phyloP scores from a whole-genome alignment of 2,888 invertebrate genomes.

The Lasioglossum zephyrum region DNA sequence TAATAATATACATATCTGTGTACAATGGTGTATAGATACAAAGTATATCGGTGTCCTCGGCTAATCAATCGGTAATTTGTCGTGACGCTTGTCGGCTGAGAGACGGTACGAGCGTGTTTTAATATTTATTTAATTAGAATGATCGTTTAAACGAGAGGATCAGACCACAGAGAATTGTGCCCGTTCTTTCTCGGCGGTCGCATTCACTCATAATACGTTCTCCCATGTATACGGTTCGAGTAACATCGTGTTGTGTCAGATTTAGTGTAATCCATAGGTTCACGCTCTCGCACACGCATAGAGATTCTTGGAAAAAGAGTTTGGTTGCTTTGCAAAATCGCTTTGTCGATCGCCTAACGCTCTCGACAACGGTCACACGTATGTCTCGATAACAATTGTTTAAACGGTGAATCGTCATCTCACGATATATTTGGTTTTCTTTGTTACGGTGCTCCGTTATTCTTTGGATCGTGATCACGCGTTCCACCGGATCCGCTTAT shows the following conservation, averaged over 20 bases:
- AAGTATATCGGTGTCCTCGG: constrained; percentile 55
- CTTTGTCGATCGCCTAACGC: constrained; percentile 57
- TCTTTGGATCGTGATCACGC: neutral
- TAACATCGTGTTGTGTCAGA: constrained; percentile 48
- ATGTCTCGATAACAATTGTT: constrained; percentile 58
- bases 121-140: constrained; percentile 43
- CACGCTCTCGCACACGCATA: constrained; percentile 62
- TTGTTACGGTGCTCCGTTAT: neutral
- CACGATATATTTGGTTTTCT: neutral
- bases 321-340: constrained; percentile 60
- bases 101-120: constrained; percentile 49
- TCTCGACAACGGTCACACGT: constrained; percentile 55
- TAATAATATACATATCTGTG: constrained; percentile 69
- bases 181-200: neutral
- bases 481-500: constrained; percentile 5
- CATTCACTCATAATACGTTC: neutral
- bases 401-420: constrained; percentile 43
- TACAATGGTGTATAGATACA: constrained; percentile 64
- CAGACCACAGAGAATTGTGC: constrained; percentile 13
- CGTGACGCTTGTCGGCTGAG: constrained; percentile 40
- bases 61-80: constrained; percentile 34
- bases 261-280: neutral
- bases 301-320: constrained; percentile 64
- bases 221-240: constrained; percentile 27
- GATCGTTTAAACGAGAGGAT: constrained; percentile 31